These are phyloP conservation scores for Oreochromis mossambicus DNA, from an alignment of 2,797 vertebrate genomes.

Conservation along the genomic window DNA sequence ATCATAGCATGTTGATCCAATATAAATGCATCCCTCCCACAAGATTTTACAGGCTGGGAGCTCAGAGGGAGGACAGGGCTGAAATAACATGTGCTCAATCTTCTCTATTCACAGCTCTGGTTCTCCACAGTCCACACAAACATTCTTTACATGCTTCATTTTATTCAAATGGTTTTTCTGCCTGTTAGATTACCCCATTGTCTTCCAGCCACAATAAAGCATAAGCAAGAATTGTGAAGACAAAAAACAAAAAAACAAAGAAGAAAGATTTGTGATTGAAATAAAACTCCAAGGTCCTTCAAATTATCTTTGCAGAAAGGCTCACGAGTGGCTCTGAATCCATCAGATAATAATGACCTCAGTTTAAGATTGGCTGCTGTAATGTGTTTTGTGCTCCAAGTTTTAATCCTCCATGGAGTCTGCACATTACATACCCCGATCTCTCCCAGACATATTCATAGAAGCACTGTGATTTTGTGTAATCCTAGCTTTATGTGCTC, in stretches of 20 bases:
- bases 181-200: constrained; percentile 4
- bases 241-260: not conserved
- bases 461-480: constrained; percentile 9
- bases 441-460: constrained; percentile 1
- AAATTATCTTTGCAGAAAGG: constrained; percentile 11
- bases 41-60: constrained; percentile 56
- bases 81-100: constrained; percentile 63
- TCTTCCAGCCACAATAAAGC: constrained; percentile 15
- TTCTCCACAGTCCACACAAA: constrained; percentile 27
- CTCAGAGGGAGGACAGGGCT: constrained; percentile 49
- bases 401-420: constrained; percentile 55
- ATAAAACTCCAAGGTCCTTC: constrained; percentile 12
- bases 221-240: not conserved
- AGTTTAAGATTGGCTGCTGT: constrained; percentile 34
- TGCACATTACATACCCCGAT: constrained; percentile 23
- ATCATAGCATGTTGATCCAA: constrained; percentile 69
- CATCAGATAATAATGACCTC: constrained; percentile 52
- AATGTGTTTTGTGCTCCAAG: constrained; percentile 37
- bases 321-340: constrained; percentile 30
- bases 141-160: constrained; percentile 57
- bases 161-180: constrained; percentile 37
- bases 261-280: constrained; percentile 20
- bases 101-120: constrained; percentile 28
- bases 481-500: constrained; percentile 4
- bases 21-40: constrained; percentile 72